phyloP scores from a whole-genome alignment of 2,113 vertebrate species.

The Reinhardtius hippoglossoides region DNA sequence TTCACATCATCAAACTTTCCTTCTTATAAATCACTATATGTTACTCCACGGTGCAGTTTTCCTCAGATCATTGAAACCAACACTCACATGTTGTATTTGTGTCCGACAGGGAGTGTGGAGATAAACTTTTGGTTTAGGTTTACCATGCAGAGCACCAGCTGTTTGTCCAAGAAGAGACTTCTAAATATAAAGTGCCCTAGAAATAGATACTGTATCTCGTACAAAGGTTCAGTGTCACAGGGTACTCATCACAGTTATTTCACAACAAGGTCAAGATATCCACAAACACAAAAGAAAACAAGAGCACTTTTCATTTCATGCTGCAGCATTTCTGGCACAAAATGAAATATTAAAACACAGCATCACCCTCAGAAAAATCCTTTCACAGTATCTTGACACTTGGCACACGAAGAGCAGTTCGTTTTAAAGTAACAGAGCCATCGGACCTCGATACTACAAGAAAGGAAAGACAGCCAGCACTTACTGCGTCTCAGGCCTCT shows the following conservation, averaged over 20 bases:
- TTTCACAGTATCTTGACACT: neutral
- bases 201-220: conserved; percentile 54
- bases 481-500: conserved; percentile 34
- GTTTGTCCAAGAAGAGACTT: conserved; percentile 44
- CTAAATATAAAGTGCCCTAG: conserved; percentile 76
- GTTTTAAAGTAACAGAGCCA: neutral
- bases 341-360: neutral
- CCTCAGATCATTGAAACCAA: neutral
- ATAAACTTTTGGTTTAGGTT: conserved; percentile 39
- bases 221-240: conserved; percentile 38
- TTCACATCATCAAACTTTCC: too few relatives aligned
- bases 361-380: neutral
- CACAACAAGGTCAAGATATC: neutral
- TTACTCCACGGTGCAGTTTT: neutral
- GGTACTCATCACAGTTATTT: conserved; percentile 1
- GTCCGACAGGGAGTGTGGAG: conserved; percentile 1
- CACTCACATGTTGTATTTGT: neutral
- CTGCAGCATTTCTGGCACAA: neutral
- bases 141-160: conserved; percentile 31
- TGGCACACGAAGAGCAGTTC: neutral
- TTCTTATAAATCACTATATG: neutral
- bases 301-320: neutral
- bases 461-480: conserved; percentile 15
- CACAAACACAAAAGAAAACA: neutral
- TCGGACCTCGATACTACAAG: neutral